A percentile compares a stretch with the other conserved stretches of the same genome.
Evolutionary conservation across 2,797 vertebrate species (phyloP).

Genomic region (Lagodon rhomboides): DNA sequence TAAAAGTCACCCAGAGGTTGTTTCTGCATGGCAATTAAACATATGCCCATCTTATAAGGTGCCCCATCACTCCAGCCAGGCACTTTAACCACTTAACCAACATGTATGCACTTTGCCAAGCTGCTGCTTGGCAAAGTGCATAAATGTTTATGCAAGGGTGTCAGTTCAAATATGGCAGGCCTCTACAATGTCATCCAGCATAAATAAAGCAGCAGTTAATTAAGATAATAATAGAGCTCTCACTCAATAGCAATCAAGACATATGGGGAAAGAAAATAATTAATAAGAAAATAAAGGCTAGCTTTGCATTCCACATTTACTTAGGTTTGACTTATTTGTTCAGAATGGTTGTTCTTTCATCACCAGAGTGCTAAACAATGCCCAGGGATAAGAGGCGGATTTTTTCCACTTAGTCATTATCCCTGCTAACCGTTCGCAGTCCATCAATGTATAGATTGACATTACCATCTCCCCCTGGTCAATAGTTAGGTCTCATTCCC

Average conservation of each 20-base stretch:
- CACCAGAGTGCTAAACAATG: constrained; percentile 37
- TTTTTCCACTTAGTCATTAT: constrained; percentile 56
- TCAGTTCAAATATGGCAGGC: constrained; percentile 25
- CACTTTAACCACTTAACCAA: constrained; percentile 24
- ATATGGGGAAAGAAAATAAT: constrained; percentile 27
- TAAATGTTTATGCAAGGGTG: constrained; percentile 7
- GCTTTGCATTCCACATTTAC: constrained; percentile 19
- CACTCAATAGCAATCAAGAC: constrained; percentile 42
- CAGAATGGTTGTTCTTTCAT: constrained; percentile 38
- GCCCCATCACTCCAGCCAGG: neutral
- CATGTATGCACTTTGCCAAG: too few relatives aligned
- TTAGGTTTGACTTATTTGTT: constrained; percentile 39
- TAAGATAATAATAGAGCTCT: constrained; percentile 49
- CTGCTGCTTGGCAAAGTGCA: constrained; percentile 34
- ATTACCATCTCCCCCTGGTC: constrained; percentile 28
- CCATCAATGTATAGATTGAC: constrained; percentile 60
- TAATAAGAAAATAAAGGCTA: constrained; percentile 24
- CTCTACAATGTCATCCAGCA: constrained; percentile 2
- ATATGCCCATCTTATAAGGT: constrained; percentile 3
- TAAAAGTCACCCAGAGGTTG: constrained; percentile 17
- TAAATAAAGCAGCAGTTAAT: constrained; percentile 57
- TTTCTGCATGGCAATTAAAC: constrained; percentile 31
- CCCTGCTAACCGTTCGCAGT: constrained; percentile 41
- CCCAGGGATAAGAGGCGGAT: constrained; percentile 25
- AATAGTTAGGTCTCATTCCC: constrained; percentile 47